Conservation (phyloP, 1,140 invertebrate species). For the Sycophila sp. region DNA sequence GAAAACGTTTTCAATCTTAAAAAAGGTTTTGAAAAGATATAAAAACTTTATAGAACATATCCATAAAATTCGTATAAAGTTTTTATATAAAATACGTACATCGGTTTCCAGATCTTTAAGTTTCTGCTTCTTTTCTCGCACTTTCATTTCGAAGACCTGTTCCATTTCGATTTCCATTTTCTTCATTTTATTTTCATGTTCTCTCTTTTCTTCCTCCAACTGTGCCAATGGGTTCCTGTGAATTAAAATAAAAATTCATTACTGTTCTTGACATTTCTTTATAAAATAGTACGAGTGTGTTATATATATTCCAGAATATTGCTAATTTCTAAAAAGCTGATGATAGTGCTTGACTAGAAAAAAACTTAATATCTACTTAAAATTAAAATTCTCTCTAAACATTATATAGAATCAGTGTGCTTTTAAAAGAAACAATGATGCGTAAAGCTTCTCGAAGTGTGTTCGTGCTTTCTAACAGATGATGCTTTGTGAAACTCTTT, state of each 20-base stretch:
- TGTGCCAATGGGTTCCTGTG: conserved; percentile 94
- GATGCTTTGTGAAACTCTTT: background rate
- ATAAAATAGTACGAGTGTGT: too few relatives aligned
- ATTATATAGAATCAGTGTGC: background rate
- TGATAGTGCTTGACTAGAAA: conserved; percentile 22
- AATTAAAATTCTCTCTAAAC: background rate
- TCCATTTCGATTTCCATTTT: conserved; percentile 97
- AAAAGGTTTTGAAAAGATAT: background rate
- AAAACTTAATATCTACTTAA: conserved; percentile 12
- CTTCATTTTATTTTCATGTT: conserved; percentile 95
- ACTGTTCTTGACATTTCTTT: too few relatives aligned
- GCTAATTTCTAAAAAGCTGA: conserved; percentile 29
- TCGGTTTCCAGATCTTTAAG: conserved; percentile 92
- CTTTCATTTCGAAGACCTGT: conserved; percentile 88
- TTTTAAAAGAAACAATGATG: conserved; percentile 22
- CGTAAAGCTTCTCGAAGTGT: conserved; percentile 15
- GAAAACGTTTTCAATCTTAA: too few relatives aligned
- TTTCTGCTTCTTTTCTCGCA: conserved; percentile 92
- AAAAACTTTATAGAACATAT: background rate
- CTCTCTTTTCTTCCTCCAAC: conserved; percentile 97
- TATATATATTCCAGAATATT: background rate
- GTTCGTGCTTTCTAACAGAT: conserved; percentile 23
- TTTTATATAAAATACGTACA: conserved; percentile 64
- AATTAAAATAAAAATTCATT: conserved; percentile 51
- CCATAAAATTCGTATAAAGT: too few relatives aligned